phyloP scores from a whole-genome alignment of 2,797 vertebrate species.

The Rhadinocentrus ornatus region DNA sequence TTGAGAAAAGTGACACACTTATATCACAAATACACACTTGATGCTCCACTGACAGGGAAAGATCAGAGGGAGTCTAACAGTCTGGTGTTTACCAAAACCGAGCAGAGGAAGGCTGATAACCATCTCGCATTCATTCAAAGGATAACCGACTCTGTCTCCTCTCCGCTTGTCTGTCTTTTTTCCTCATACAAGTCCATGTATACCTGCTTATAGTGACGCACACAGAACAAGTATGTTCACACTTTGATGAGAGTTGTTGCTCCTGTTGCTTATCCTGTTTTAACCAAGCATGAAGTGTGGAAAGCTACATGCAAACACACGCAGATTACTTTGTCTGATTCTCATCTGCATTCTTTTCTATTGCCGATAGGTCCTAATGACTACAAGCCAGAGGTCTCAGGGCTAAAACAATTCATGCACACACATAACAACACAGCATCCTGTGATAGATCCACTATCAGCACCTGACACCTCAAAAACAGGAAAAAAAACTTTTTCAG shows the following conservation, averaged over 20 bases:
- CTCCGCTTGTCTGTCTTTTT: background rate
- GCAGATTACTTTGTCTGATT: slow-evolving; percentile 43
- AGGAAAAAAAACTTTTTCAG: slow-evolving; percentile 79
- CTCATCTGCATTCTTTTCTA: slow-evolving; percentile 40
- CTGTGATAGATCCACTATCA: slow-evolving; percentile 77
- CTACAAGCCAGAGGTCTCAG: slow-evolving; percentile 63
- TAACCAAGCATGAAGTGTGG: slow-evolving; percentile 27
- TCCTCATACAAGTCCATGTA: slow-evolving; percentile 5
- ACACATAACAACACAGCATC: slow-evolving; percentile 57
- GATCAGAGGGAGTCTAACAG: slow-evolving; percentile 15
- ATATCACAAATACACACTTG: background rate
- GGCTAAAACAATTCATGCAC: slow-evolving; percentile 73
- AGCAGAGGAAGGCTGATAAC: slow-evolving; percentile 27
- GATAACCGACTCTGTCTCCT: slow-evolving; percentile 1
- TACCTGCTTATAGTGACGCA: slow-evolving; percentile 14
- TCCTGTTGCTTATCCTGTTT: slow-evolving; percentile 34
- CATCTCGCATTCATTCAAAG: slow-evolving; percentile 33
- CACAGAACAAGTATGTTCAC: slow-evolving; percentile 17
- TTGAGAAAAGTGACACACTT: background rate
- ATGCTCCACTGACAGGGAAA: slow-evolving; percentile 33
- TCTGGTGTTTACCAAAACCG: slow-evolving; percentile 11
- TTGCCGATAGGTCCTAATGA: slow-evolving; percentile 51
- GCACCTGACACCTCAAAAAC: slow-evolving; percentile 83
- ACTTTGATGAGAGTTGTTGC: background rate
- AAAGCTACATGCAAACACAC: slow-evolving; percentile 15